phyloP scores from a whole-genome alignment of 2,113 vertebrate species.

The Isichthys henryi region DNA sequence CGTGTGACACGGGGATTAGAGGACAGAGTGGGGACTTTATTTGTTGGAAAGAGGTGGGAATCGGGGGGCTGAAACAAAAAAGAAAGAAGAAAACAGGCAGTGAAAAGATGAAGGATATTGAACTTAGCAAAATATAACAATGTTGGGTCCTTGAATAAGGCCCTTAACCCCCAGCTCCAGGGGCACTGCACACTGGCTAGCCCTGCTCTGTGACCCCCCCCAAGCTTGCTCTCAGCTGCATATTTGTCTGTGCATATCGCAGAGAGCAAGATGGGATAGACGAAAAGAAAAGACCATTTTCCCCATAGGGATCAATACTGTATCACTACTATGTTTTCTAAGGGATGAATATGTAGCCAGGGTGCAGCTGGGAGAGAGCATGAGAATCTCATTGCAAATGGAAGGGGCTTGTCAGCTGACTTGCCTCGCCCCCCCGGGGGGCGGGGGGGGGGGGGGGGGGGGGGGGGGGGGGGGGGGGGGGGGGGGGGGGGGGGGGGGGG shows the following conservation, averaged over 20 bases:
- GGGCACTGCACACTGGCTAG: neutral
- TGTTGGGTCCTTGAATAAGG: neutral
- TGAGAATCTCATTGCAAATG: neutral
- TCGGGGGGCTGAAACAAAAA: neutral
- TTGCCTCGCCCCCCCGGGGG: neutral
- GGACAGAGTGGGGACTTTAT: neutral
- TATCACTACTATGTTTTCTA: neutral
- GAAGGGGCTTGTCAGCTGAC: neutral
- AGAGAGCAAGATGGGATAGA: neutral
- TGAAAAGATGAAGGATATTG: neutral
- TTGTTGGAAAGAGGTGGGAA: neutral
- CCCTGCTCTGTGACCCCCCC: neutral
- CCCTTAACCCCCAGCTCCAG: neutral
- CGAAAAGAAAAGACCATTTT: neutral
- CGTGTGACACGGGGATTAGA: neutral
- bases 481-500: no score
- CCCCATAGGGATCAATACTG: neutral
- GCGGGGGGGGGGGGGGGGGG: no score
- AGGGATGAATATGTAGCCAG: neutral
- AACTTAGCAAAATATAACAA: neutral
- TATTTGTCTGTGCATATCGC: neutral
- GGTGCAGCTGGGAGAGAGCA: neutral
- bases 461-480: no score
- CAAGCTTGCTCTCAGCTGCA: neutral
- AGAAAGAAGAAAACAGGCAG: neutral